Conservation (phyloP, 2,113 vertebrate genomes). For the Syrrhaptes paradoxus region DNA sequence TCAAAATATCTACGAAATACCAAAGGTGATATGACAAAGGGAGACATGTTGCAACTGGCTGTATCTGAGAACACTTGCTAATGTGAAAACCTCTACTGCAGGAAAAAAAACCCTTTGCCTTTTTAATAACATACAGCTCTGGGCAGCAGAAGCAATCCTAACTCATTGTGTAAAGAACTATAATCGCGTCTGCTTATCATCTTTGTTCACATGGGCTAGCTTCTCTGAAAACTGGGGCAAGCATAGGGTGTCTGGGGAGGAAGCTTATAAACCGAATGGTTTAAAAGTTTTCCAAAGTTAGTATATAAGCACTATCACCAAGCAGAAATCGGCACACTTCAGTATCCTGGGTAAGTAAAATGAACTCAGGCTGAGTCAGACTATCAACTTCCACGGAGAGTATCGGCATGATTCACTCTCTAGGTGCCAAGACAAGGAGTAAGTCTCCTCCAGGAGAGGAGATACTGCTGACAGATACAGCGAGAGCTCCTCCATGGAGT, state of each 20-base stretch:
- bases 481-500: not conserved
- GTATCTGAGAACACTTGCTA: not conserved
- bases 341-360: not conserved
- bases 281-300: not conserved
- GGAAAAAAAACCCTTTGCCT: not conserved
- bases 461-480: not conserved
- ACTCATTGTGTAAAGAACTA: not conserved
- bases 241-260: not conserved
- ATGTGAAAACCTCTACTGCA: not conserved
- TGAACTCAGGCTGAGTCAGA: not conserved
- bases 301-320: not conserved
- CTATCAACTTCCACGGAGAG: not conserved
- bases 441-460: not conserved
- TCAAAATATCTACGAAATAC: not conserved
- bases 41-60: not conserved
- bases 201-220: not conserved
- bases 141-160: not conserved
- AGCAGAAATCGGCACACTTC: not conserved
- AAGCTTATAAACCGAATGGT: not conserved
- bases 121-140: not conserved
- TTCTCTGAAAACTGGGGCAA: not conserved
- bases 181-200: not conserved
- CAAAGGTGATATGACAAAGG: not conserved
- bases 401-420: not conserved
- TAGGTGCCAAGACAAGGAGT: not conserved